These are phyloP conservation scores for Prosopocoilus inquinatus DNA, from an alignment of 2,888 invertebrate species.

Conservation along the genomic window DNA sequence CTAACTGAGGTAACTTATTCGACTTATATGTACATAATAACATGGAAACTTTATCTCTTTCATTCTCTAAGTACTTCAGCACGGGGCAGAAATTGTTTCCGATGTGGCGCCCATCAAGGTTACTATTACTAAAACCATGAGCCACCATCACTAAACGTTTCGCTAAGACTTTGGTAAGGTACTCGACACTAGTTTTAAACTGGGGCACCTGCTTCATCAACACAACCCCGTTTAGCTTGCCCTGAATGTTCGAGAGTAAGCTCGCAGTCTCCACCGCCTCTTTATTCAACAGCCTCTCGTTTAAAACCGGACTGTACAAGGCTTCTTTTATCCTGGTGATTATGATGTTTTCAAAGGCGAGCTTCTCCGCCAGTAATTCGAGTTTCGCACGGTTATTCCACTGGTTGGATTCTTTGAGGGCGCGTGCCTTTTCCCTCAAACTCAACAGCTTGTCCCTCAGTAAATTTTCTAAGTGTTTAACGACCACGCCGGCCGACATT, in stretches of 20 bases:
- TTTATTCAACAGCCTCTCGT: constrained; percentile 60
- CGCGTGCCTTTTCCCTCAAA: constrained; percentile 65
- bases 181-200: constrained; percentile 58
- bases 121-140: constrained; percentile 25
- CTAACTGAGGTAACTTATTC: constrained; percentile 67
- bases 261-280: constrained; percentile 76
- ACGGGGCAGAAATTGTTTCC: constrained; percentile 17
- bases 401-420: constrained; percentile 65
- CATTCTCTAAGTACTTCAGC: constrained; percentile 25
- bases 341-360: constrained; percentile 77
- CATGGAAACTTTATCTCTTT: constrained; percentile 22
- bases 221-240: constrained; percentile 60
- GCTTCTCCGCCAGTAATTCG: constrained; percentile 73
- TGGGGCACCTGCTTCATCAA: constrained; percentile 48
- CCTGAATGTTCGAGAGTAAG: constrained; percentile 69
- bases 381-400: constrained; percentile 66
- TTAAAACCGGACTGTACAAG: constrained; percentile 51
- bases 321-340: constrained; percentile 65
- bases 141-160: constrained; percentile 58
- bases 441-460: constrained; percentile 68
- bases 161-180: constrained; percentile 73
- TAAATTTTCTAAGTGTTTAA: constrained; percentile 65
- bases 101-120: neutral
- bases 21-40: constrained; percentile 58
- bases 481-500: constrained; percentile 60